Conservation (phyloP, 2,888 invertebrate species). For the Morpho helenor region DNA sequence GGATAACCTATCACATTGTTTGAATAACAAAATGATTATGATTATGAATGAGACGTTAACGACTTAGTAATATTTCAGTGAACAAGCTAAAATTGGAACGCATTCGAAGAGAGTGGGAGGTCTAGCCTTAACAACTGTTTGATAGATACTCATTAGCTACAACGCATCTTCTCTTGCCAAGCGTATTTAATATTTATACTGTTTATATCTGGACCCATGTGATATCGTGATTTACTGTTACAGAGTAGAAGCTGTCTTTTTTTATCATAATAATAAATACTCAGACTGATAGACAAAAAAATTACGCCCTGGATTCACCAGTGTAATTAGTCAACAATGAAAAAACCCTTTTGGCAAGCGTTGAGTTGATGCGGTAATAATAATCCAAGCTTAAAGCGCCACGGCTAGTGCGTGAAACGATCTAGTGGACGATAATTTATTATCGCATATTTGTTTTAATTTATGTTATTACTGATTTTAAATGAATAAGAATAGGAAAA, state of each 20-base stretch:
- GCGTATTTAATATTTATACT: constrained; percentile 32
- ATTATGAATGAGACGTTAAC: constrained; percentile 46
- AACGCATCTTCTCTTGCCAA: constrained; percentile 41
- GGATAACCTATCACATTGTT: constrained; percentile 3
- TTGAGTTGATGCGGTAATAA: constrained; percentile 41
- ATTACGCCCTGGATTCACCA: constrained; percentile 5
- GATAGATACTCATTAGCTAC: constrained; percentile 38
- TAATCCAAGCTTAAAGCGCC: constrained; percentile 40
- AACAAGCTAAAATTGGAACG: constrained; percentile 60
- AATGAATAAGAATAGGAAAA: constrained; percentile 2
- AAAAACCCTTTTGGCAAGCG: constrained; percentile 61
- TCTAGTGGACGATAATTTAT: constrained; percentile 52
- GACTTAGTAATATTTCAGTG: constrained; percentile 48
- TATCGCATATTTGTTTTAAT: constrained; percentile 37
- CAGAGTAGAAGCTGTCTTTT: too few relatives aligned
- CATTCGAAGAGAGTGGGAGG: constrained; percentile 48
- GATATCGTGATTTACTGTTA: background rate
- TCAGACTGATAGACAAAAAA: too few relatives aligned
- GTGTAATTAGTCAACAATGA: constrained; percentile 51
- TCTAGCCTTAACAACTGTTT: constrained; percentile 43
- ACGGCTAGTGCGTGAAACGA: constrained; percentile 40
- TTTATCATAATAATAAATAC: too few relatives aligned
- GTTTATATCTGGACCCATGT: constrained; percentile 22
- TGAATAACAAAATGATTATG: constrained; percentile 16
- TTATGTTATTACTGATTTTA: constrained; percentile 18